Base-by-base conservation (phyloP, 2,888 invertebrate species). In the Nomada lathburiana region DNA sequence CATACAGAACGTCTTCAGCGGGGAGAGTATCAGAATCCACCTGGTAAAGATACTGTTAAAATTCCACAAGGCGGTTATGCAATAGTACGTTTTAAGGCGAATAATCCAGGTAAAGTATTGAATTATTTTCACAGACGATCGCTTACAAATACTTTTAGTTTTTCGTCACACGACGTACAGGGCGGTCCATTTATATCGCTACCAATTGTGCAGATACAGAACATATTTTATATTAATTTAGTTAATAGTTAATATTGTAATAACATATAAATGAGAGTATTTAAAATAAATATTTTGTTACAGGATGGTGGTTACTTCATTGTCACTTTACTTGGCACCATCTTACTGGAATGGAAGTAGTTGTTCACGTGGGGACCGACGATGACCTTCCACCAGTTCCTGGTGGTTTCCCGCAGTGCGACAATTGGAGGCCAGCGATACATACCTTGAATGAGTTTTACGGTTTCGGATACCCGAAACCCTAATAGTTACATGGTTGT, bases 31-130 rank as follows among this genome's bases (percentile, higher is more conserved):
- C 69, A 86, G 18, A 79, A 86, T 69, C 92, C 94, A 2, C 92
- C 94, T 2, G 72, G 91, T 10, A 95, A 95, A 85, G 95, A 95
- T 86, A 94, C 94, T 1, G 89, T 95, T 23, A 93, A 93, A 53
- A 93, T 95, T 1, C 95, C 95, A 2, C 92, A 92, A 64, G 94
- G 94, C 50, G 95, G 95, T 18, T 95, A 93, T 76, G 91, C 93
- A 0, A 91, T 95, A 5, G 77, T 95, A 4, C 90, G 95, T 55
- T 95, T 95, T 76, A 73, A 90, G 23, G 94, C 95, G 10, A 82
- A 91, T 44, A 95, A 95, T 88, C 94, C 94, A 87, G 95, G 95
- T 60, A 93, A 78, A 52, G 36, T 36, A 59, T 59, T 29, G 23
- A 63, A 36, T 63, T 57, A 52, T 2, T 52, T 16, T 7, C n/a